phyloP scores from a whole-genome alignment of 2,797 vertebrate species.

The Hyperoplus lanceolatus region DNA sequence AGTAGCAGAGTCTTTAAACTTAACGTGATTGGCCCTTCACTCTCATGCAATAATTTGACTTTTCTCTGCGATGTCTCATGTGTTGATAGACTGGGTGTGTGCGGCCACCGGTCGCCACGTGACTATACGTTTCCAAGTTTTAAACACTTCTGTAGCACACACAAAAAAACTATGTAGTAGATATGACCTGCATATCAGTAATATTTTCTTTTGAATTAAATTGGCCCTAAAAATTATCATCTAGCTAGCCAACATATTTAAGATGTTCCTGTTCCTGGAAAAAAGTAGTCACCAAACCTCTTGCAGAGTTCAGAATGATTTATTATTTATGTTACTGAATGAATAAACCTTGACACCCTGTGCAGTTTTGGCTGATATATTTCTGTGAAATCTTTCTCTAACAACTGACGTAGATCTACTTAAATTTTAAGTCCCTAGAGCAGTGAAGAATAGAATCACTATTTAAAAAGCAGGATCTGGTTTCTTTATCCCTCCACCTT shows the following conservation, averaged over 20 bases:
- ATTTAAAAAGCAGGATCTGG: slow-evolving; percentile 64
- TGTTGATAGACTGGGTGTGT: no score
- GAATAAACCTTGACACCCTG: background rate
- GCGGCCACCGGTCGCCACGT: no score
- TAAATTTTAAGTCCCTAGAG: slow-evolving; percentile 25
- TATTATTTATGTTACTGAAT: background rate
- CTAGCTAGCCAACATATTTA: background rate
- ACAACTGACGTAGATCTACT: slow-evolving; percentile 20
- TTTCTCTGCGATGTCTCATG: no score
- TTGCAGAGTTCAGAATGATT: slow-evolving; percentile 5
- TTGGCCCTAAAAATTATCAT: background rate
- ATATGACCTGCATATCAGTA: background rate
- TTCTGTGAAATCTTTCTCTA: slow-evolving; percentile 20
- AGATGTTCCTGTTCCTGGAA: background rate
- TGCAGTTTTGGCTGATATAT: background rate
- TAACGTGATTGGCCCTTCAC: no score
- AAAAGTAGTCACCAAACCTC: background rate
- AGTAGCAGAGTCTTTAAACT: no score
- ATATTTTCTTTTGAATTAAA: background rate
- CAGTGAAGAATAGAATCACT: slow-evolving; percentile 44
- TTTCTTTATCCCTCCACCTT: slow-evolving; percentile 51
- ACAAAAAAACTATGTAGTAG: no score
- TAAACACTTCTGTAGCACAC: no score
- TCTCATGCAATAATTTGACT: no score
- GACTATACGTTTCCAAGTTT: no score